These are phyloP conservation scores for Rhagophthalmus giganteus DNA, from an alignment of 2,888 invertebrate genomes.

Conservation along the genomic window DNA sequence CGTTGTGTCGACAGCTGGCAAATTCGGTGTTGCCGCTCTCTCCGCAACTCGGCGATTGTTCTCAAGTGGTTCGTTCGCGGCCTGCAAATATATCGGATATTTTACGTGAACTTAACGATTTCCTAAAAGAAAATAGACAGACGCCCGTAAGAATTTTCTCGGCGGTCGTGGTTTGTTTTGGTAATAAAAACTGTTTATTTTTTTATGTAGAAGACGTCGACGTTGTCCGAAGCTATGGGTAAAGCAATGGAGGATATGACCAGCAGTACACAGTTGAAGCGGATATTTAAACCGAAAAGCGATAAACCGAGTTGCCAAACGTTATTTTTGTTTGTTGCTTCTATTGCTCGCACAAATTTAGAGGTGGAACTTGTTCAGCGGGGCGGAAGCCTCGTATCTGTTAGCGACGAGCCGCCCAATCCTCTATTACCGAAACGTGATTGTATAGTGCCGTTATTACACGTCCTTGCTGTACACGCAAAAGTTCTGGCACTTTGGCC, in stretches of 20 bases:
- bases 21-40: conserved; percentile 87
- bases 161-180: conserved; percentile 8
- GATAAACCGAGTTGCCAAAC: conserved; percentile 68
- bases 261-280: conserved; percentile 79
- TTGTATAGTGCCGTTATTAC: conserved; percentile 78
- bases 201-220: conserved; percentile 63
- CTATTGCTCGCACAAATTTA: conserved; percentile 87
- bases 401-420: conserved; percentile 54
- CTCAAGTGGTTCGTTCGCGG: conserved; percentile 65
- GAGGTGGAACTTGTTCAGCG: conserved; percentile 91
- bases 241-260: conserved; percentile 95
- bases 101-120: conserved; percentile 58
- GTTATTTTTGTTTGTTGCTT: conserved; percentile 86
- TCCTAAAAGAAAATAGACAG: conserved; percentile 69
- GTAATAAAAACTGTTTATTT: neutral
- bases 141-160: conserved; percentile 61
- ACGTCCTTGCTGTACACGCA: conserved; percentile 85
- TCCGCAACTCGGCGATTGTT: conserved; percentile 69
- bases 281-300: conserved; percentile 73
- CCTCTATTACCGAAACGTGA: conserved; percentile 58
- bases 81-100: conserved; percentile 57
- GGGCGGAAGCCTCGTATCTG: conserved; percentile 71
- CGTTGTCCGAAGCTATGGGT: conserved; percentile 84
- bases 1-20: conserved; percentile 89
- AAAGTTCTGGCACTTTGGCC: conserved; percentile 70